Evolutionary conservation across 2,888 invertebrate genomes (phyloP).

Genomic region (Ditylenchus weischeri): DNA sequence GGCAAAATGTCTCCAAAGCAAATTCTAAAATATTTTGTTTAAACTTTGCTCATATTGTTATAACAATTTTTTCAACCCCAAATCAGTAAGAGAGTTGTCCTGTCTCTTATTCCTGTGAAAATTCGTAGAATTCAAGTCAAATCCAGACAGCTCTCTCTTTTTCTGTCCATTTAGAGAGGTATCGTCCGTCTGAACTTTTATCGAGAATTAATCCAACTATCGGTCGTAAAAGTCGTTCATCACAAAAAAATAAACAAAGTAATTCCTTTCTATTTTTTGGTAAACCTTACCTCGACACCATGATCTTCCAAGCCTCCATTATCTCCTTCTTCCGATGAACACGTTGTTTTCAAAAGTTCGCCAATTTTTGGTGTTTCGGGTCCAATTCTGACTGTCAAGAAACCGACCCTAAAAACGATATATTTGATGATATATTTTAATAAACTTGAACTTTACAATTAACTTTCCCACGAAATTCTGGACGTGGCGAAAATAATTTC

Average conservation of each 20-base stretch:
- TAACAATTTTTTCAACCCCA: slow-evolving; percentile 11
- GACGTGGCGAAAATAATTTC: no score
- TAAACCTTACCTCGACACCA: slow-evolving; percentile 40
- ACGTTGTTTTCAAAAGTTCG: slow-evolving; percentile 54
- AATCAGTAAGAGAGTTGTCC: slow-evolving; percentile 23
- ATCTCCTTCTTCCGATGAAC: slow-evolving; percentile 45
- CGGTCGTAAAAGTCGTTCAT: no score
- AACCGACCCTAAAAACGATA: slow-evolving; percentile 44
- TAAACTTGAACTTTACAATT: no score
- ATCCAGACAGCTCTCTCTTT: neutral
- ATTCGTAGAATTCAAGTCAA: slow-evolving; percentile 3
- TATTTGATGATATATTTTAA: no score
- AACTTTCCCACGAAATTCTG: no score
- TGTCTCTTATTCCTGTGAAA: slow-evolving; percentile 30
- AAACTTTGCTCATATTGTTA: slow-evolving; percentile 2
- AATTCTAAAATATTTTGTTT: slow-evolving; percentile 41
- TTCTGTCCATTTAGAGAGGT: neutral
- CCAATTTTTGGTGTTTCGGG: slow-evolving; percentile 58
- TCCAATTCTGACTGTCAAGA: slow-evolving; percentile 52
- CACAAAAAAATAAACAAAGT: no score
- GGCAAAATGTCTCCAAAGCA: slow-evolving; percentile 57
- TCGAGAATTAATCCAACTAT: neutral
- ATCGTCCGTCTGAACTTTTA: neutral
- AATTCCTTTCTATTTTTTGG: neutral
- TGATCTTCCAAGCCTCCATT: slow-evolving; percentile 43